A percentile compares a stretch with the other conserved stretches of the same genome.
These are phyloP conservation scores for Mizuhopecten yessoensis DNA, from an alignment of 1,140 invertebrate species.

Conservation along the genomic window DNA sequence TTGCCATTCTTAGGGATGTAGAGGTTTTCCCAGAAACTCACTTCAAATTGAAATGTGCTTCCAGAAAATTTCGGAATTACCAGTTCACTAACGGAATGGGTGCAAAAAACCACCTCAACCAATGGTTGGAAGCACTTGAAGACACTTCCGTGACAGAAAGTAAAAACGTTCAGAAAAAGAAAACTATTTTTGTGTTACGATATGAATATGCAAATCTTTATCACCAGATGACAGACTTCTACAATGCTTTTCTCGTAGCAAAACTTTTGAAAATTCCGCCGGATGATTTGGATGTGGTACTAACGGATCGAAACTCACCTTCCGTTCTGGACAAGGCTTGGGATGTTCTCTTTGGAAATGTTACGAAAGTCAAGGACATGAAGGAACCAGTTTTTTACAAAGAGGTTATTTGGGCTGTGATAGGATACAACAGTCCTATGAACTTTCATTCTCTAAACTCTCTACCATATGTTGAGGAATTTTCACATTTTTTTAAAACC, in stretches of 20 bases:
- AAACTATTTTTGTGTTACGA: slow-evolving; percentile 66
- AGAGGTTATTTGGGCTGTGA: slow-evolving; percentile 73
- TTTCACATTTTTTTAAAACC: slow-evolving; percentile 75
- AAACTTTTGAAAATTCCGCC: slow-evolving; percentile 68
- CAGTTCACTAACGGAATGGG: slow-evolving; percentile 48
- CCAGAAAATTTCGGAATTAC: slow-evolving; percentile 36
- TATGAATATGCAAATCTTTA: slow-evolving; percentile 79
- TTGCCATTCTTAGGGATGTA: slow-evolving; percentile 55
- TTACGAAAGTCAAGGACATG: slow-evolving; percentile 62
- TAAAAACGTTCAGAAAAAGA: background rate
- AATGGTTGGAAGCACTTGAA: slow-evolving; percentile 48
- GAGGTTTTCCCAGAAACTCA: slow-evolving; percentile 36
- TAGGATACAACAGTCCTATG: slow-evolving; percentile 78
- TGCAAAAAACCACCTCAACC: slow-evolving; percentile 36
- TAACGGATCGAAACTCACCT: slow-evolving; percentile 75
- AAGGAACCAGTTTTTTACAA: slow-evolving; percentile 61
- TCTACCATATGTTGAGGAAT: slow-evolving; percentile 75
- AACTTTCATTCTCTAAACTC: slow-evolving; percentile 58
- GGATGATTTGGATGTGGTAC: slow-evolving; percentile 71
- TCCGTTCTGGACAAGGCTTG: slow-evolving; percentile 76
- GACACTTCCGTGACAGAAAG: background rate
- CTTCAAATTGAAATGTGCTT: slow-evolving; percentile 53
- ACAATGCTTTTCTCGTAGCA: slow-evolving; percentile 75
- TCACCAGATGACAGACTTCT: slow-evolving; percentile 77
- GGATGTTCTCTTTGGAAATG: slow-evolving; percentile 72